phyloP scores from a whole-genome alignment of 2,113 vertebrate genomes.

The Malurus elegans region DNA sequence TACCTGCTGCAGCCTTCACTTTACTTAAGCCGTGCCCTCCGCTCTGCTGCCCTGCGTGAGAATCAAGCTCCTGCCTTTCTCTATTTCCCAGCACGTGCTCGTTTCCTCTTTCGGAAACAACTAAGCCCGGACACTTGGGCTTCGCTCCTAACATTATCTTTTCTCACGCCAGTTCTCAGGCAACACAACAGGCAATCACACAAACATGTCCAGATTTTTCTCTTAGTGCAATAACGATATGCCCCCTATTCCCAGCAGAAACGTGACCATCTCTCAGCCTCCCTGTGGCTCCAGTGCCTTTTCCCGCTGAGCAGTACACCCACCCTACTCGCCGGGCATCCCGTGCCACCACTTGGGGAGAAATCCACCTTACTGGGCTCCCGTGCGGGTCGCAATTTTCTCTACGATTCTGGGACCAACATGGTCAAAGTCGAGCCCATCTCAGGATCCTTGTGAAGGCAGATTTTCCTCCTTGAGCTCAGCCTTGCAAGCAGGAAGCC shows the following conservation, averaged over 20 bases:
- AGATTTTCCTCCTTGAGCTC: not conserved
- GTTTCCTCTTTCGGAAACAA: not conserved
- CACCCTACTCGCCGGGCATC: rapidly evolving
- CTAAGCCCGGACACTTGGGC: not conserved
- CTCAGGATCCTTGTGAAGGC: rapidly evolving
- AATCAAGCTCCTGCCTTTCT: not conserved
- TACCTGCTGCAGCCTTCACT: not conserved
- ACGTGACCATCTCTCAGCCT: not conserved
- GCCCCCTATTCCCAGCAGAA: not conserved
- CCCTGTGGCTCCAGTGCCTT: not conserved
- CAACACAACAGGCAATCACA: not conserved
- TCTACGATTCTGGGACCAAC: not conserved
- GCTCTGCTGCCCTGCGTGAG: not conserved
- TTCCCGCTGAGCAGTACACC: rapidly evolving
- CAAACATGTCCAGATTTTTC: not conserved
- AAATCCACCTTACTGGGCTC: rapidly evolving
- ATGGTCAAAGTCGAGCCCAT: rapidly evolving
- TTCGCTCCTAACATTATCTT: not conserved
- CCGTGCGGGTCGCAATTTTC: rapidly evolving
- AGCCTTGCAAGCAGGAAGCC: not conserved
- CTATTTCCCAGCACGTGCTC: not conserved
- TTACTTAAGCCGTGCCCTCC: rapidly evolving
- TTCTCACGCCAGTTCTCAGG: not conserved
- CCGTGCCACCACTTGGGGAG: rapidly evolving
- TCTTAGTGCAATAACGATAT: rapidly evolving